phyloP scores from a whole-genome alignment of 2,113 vertebrate species.

The Zosterops japonicus region DNA sequence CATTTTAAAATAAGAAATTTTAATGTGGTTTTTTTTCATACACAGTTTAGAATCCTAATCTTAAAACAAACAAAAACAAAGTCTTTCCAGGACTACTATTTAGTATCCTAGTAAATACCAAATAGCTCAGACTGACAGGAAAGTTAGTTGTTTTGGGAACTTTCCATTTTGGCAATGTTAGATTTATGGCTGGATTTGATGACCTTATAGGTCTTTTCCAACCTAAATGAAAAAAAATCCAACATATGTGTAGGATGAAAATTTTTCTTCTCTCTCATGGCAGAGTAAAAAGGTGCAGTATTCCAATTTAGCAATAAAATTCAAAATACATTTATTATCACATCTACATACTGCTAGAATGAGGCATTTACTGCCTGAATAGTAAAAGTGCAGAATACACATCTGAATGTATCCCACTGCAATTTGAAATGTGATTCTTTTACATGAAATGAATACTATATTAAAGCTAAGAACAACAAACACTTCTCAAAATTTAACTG shows the following conservation, averaged over 20 bases:
- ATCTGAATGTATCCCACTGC: background rate
- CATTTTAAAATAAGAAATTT: background rate
- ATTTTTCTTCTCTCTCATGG: background rate
- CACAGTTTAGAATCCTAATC: background rate
- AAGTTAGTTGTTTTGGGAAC: background rate
- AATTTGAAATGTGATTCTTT: background rate
- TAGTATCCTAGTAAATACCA: background rate
- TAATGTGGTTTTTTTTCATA: background rate
- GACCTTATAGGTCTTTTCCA: background rate
- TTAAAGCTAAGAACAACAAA: background rate
- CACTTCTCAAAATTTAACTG: background rate
- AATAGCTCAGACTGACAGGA: background rate
- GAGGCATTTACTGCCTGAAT: background rate
- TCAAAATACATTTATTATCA: background rate
- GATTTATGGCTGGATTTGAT: accelerated
- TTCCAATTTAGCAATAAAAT: background rate
- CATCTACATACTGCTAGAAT: background rate
- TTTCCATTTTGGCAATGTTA: background rate
- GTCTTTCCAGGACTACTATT: background rate
- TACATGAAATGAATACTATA: background rate
- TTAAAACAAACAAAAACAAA: background rate
- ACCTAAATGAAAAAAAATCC: background rate
- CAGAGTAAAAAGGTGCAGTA: background rate
- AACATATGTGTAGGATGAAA: background rate
- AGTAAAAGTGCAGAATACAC: background rate